Conservation (phyloP, 2,797 vertebrate species). For the Triplophysa bombifrons region DNA sequence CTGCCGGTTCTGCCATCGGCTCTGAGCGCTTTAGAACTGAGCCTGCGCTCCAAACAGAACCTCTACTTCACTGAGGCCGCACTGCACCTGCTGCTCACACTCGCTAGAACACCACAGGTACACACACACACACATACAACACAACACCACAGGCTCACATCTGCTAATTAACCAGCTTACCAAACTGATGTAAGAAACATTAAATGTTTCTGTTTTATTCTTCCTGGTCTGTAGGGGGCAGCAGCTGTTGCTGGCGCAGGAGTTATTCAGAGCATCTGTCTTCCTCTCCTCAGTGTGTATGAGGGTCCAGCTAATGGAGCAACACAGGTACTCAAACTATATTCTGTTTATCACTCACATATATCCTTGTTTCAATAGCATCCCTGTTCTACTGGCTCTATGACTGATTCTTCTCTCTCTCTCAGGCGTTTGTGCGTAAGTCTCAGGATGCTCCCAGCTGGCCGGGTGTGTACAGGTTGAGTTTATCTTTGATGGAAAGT, state of each 20-base stretch:
- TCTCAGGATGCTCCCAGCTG: constrained; percentile 92
- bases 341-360: not conserved
- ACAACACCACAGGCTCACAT: constrained; percentile 65
- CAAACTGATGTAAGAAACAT: not conserved
- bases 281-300: constrained; percentile 93
- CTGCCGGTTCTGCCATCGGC: constrained; percentile 90
- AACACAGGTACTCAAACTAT: constrained; percentile 78
- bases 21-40: constrained; percentile 89
- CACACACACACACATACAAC: constrained; percentile 2
- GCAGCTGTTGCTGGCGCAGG: constrained; percentile 91
- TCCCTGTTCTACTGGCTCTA: not conserved
- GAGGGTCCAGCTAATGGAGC: constrained; percentile 86
- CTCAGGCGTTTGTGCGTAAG: constrained; percentile 83
- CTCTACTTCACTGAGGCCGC: constrained; percentile 94
- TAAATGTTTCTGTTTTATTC: not conserved
- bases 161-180: not conserved
- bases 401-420: not conserved
- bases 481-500: constrained; percentile 93
- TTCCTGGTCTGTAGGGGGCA: constrained; percentile 80
- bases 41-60: constrained; percentile 91
- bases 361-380: not conserved
- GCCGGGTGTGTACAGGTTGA: constrained; percentile 93
- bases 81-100: constrained; percentile 90
- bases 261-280: constrained; percentile 90
- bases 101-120: constrained; percentile 81